Conservation (phyloP, 2,888 invertebrate species). For the Oegoconia quadripuncta region DNA sequence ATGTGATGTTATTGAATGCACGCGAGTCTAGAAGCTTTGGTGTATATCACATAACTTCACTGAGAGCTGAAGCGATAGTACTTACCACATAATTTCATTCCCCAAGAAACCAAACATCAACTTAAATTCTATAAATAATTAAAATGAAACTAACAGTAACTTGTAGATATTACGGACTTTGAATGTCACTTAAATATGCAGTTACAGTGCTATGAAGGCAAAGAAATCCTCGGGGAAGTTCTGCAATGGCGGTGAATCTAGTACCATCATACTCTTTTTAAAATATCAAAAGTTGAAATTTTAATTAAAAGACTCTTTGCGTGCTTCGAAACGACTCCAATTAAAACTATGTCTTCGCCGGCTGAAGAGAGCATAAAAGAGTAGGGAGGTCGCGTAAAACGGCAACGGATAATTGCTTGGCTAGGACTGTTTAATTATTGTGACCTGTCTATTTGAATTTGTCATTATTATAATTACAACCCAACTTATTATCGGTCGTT, state of each 20-base stretch:
- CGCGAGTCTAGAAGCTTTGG: not conserved
- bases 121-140: not conserved
- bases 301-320: constrained; percentile 69
- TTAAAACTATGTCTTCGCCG: constrained; percentile 72
- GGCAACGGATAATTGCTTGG: constrained; percentile 55
- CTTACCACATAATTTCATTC: no score
- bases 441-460: constrained; percentile 48
- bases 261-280: constrained; percentile 46
- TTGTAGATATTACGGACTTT: not conserved
- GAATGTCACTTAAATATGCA: constrained; percentile 23
- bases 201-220: constrained; percentile 26
- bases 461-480: constrained; percentile 18
- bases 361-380: constrained; percentile 56
- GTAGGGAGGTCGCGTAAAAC: constrained; percentile 52
- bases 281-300: constrained; percentile 63
- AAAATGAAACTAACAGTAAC: not conserved
- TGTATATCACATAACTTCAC: not conserved
- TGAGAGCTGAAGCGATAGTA: not conserved
- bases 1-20: constrained; percentile 1
- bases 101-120: not conserved
- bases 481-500: not conserved
- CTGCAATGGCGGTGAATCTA: constrained; percentile 37
- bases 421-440: constrained; percentile 51
- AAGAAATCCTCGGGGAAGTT: constrained; percentile 35
- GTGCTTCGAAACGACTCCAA: constrained; percentile 64